Conservation (phyloP, 2,113 vertebrate species). For the Oenanthe melanoleuca region DNA sequence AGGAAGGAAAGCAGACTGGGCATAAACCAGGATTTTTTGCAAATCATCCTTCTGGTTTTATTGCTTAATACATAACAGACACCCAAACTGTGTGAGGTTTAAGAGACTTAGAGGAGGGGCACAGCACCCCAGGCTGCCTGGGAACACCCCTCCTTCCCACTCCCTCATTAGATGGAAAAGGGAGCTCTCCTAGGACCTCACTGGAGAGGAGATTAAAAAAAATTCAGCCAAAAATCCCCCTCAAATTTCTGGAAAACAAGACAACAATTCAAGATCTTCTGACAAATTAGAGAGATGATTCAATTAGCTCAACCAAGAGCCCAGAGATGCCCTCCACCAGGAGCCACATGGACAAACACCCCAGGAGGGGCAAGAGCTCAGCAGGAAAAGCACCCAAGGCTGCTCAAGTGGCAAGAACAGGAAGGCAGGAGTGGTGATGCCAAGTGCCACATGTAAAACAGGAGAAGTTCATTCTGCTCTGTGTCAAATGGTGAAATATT, state of each 20-base stretch:
- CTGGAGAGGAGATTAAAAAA: not conserved
- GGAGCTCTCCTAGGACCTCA: not conserved
- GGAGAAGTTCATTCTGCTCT: not conserved
- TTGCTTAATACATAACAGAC: not conserved
- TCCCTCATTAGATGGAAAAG: not conserved
- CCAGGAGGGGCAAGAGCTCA: not conserved
- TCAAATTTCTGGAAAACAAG: not conserved
- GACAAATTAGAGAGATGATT: not conserved
- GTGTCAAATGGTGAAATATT: not conserved
- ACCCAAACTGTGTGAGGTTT: not conserved
- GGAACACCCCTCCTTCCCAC: not conserved
- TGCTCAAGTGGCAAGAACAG: not conserved
- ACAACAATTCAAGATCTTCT: not conserved
- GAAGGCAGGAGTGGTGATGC: not conserved
- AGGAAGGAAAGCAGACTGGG: not conserved
- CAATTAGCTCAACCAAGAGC: not conserved
- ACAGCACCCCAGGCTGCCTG: not conserved
- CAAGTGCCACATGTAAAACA: fast-evolving
- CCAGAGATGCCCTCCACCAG: not conserved
- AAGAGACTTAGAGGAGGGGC: not conserved
- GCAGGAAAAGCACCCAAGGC: not conserved
- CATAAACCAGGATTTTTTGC: not conserved
- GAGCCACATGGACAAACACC: not conserved
- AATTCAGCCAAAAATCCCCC: fast-evolving
- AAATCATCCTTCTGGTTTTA: not conserved